Percentiles rank a stretch among this genome's conserved stretches.
Conservation (phyloP, 2,888 invertebrate species). For the Rotaria magnacalcarata region DNA sequence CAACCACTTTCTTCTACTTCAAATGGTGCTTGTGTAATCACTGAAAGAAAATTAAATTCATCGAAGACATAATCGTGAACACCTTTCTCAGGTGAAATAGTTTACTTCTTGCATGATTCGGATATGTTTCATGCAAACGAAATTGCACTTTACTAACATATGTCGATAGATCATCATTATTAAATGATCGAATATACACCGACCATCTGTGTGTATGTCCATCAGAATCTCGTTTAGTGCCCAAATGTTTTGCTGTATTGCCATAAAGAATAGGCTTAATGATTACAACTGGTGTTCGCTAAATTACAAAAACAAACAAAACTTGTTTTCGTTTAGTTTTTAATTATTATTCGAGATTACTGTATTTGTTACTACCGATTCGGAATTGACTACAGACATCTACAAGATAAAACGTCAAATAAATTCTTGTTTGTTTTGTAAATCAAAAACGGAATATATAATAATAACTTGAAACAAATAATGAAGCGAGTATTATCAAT, state of each 20-base stretch:
- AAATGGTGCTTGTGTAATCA: slow-evolving; percentile 42
- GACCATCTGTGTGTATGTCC: slow-evolving; percentile 64
- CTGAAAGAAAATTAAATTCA: not conserved
- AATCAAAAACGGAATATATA: slow-evolving; percentile 10
- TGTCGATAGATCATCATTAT: slow-evolving; percentile 41
- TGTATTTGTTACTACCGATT: not conserved
- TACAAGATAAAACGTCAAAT: not conserved
- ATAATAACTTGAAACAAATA: slow-evolving; percentile 1
- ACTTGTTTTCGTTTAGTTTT: not conserved
- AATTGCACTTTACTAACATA: slow-evolving; percentile 45
- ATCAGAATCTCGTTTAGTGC: slow-evolving; percentile 90
- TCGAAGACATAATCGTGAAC: too few relatives aligned
- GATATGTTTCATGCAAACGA: slow-evolving; percentile 46
- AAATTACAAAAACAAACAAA: not conserved
- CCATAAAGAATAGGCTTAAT: slow-evolving; percentile 93
- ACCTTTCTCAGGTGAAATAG: not conserved
- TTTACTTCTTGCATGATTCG: slow-evolving; percentile 40
- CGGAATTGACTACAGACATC: not conserved
- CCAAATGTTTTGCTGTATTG: slow-evolving; percentile 87
- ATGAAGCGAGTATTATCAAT: slow-evolving; percentile 21
- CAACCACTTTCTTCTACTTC: slow-evolving; percentile 46
- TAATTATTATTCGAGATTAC: not conserved
- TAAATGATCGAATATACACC: slow-evolving; percentile 41
- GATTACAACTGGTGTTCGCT: slow-evolving; percentile 65
- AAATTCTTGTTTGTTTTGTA: not conserved